Conservation (phyloP, 2,113 vertebrate genomes). For the Rhynchomys soricoides region DNA sequence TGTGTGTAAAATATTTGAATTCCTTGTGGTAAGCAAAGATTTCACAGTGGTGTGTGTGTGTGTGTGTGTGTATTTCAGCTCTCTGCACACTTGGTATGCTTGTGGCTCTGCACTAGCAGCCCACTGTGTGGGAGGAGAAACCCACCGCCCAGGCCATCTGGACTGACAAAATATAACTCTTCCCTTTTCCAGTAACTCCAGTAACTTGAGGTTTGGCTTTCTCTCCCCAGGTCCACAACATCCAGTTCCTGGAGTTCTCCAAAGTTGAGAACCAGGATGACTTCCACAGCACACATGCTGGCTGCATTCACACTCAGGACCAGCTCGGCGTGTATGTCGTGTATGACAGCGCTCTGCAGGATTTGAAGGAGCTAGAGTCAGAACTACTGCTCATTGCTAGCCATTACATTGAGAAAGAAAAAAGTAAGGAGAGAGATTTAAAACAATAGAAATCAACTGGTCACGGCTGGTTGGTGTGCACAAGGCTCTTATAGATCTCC, state of each 20-base stretch:
- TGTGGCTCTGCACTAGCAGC: not conserved
- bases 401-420: slow-evolving; percentile 83
- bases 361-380: slow-evolving; percentile 84
- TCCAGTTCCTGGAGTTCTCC: slow-evolving; percentile 87
- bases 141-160: not conserved
- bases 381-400: slow-evolving; percentile 86
- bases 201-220: slow-evolving; percentile 47
- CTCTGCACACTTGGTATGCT: not conserved
- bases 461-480: not conserved
- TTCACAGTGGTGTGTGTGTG: not conserved
- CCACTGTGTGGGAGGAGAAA: not conserved
- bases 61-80: too few relatives aligned
- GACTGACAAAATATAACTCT: slow-evolving; percentile 40
- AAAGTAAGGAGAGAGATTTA: slow-evolving; percentile 63
- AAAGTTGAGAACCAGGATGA: slow-evolving; percentile 88
- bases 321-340: slow-evolving; percentile 82
- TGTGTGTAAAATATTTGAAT: not conserved
- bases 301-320: slow-evolving; percentile 85
- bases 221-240: slow-evolving; percentile 78
- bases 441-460: not conserved
- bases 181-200: not conserved
- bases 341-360: slow-evolving; percentile 84
- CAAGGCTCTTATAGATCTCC: not conserved
- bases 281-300: slow-evolving; percentile 81
- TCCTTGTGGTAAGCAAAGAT: not conserved